phyloP scores from a whole-genome alignment of 2,113 vertebrate genomes.

The Mustela nigripes region DNA sequence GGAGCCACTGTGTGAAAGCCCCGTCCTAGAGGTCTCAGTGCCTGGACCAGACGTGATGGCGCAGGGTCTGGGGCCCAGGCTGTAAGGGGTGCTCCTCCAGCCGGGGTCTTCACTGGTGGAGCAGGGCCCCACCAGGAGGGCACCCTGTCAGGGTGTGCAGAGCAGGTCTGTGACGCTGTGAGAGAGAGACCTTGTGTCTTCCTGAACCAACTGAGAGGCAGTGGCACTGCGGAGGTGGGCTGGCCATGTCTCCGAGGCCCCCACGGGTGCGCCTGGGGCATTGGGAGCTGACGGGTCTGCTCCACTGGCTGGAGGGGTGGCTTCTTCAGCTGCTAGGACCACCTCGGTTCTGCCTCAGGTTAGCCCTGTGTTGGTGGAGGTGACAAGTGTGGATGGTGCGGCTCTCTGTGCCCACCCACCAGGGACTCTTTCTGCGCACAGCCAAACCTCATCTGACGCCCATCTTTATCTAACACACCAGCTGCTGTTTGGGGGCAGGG shows the following conservation, averaged over 20 bases:
- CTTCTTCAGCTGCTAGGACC: neutral
- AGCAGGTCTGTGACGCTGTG: too few species aligned
- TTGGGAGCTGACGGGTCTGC: neutral
- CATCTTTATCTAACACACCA: neutral
- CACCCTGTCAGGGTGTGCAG: neutral
- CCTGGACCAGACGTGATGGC: neutral
- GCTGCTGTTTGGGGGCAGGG: neutral
- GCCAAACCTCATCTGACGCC: rapidly evolving
- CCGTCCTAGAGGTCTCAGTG: rapidly evolving
- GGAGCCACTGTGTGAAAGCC: neutral
- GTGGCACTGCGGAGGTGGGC: neutral
- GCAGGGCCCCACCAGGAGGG: neutral
- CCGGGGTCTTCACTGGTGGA: rapidly evolving
- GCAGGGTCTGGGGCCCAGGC: neutral
- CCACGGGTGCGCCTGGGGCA: too few species aligned
- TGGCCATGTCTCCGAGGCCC: neutral
- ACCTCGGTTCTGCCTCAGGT: neutral
- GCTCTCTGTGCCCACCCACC: neutral
- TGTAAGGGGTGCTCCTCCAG: neutral
- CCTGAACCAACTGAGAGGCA: neutral
- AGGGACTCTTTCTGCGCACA: rapidly evolving
- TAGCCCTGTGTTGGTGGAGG: neutral
- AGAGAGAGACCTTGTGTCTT: neutral
- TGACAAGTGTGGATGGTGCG: neutral
- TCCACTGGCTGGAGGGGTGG: neutral